These are phyloP conservation scores for Bos indicus DNA, from an alignment of 2,113 vertebrate species.

Conservation along the genomic window DNA sequence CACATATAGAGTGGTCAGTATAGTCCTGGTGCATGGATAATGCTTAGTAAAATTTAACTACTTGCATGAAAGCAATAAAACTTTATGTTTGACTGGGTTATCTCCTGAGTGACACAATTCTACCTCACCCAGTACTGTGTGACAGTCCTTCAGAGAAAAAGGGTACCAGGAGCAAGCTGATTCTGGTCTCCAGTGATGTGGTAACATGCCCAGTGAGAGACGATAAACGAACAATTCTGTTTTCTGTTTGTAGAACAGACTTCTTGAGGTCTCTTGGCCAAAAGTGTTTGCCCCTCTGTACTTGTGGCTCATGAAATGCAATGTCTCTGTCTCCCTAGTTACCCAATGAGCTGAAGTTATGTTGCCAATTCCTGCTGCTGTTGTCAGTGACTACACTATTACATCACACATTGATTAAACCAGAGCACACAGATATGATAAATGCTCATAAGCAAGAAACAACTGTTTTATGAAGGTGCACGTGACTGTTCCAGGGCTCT, in stretches of 20 bases:
- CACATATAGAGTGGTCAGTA: neutral
- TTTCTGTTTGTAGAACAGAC: neutral
- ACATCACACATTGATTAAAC: slow-evolving; percentile 21
- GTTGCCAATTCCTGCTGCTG: neutral
- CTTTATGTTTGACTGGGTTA: neutral
- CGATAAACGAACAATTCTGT: neutral
- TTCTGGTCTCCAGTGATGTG: neutral
- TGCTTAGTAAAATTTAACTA: neutral
- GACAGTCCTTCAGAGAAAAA: neutral
- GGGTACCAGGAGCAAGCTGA: neutral
- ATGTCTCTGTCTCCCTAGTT: neutral
- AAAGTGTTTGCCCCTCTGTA: neutral
- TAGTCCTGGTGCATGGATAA: neutral
- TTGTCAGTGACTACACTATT: neutral
- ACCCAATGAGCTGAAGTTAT: neutral
- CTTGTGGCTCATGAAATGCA: neutral
- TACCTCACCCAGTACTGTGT: too few species aligned
- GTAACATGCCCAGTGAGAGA: neutral
- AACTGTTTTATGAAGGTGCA: neutral
- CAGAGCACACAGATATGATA: neutral
- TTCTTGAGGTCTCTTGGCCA: neutral
- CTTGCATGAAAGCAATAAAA: neutral
- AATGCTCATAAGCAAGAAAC: neutral
- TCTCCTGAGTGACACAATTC: neutral
- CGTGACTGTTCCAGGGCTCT: neutral